A percentile compares a stretch with the other conserved stretches of the same genome.
Conservation (phyloP, 1,140 invertebrate genomes). For the Aricia agestis region DNA sequence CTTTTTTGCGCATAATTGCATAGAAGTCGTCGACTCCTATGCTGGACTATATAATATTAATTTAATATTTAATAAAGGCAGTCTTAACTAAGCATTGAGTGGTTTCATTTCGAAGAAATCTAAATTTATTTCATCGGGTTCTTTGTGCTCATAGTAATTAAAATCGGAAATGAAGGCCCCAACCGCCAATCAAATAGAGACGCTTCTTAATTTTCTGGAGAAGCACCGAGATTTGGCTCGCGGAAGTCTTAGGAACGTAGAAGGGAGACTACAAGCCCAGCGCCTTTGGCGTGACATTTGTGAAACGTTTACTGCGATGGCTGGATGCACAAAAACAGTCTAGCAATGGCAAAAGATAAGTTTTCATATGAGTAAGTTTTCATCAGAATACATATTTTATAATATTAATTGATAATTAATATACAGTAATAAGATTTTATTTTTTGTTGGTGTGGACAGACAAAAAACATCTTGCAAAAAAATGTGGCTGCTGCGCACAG, state of each 20-base stretch:
- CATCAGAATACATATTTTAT: not conserved
- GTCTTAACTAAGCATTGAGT: too few relatives aligned
- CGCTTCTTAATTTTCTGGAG: not conserved
- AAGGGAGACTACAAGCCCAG: not conserved
- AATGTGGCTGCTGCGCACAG: constrained; percentile 6
- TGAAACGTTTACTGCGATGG: not conserved
- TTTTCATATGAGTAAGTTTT: not conserved
- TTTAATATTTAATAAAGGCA: too few relatives aligned
- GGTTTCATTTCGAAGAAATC: too few relatives aligned
- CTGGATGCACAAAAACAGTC: not conserved
- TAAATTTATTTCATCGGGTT: too few relatives aligned
- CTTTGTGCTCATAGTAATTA: too few relatives aligned
- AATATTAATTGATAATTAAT: too few relatives aligned
- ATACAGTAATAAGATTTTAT: too few relatives aligned
- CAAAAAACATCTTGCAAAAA: constrained; percentile 21
- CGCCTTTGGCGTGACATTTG: not conserved
- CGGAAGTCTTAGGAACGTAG: not conserved
- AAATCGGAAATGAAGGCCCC: not conserved
- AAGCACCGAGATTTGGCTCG: not conserved
- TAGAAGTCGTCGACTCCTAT: too few relatives aligned
- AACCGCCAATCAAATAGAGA: too few relatives aligned
- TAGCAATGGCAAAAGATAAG: not conserved
- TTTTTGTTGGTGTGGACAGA: constrained; percentile 18
- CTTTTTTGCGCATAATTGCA: too few relatives aligned
- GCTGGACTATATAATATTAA: too few relatives aligned